Conservation (phyloP, 2,797 vertebrate genomes). For the Gallinago stenura region DNA sequence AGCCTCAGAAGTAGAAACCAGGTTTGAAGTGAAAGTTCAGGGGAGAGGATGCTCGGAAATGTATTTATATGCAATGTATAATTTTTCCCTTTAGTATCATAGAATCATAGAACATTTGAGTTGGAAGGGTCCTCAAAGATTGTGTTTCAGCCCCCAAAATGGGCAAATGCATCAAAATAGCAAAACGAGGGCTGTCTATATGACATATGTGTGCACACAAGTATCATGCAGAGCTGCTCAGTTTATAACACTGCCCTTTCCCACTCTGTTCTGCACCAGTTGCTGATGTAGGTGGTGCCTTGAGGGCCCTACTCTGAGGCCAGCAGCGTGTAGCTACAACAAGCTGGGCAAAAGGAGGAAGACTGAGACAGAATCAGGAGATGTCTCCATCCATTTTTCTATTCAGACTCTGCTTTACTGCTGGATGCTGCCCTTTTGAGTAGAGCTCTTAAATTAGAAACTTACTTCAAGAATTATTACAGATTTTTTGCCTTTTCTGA, state of each 20-base stretch:
- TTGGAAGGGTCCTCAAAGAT: too few species aligned
- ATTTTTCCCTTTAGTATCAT: neutral
- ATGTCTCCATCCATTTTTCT: neutral
- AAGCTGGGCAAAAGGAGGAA: neutral
- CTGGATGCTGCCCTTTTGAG: neutral
- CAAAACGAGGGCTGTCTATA: neutral
- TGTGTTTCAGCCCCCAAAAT: neutral
- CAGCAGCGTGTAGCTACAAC: neutral
- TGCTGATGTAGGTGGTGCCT: accelerated
- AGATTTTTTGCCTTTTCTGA: neutral
- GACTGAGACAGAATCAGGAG: neutral
- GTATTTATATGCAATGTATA: neutral
- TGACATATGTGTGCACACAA: accelerated
- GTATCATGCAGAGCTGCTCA: accelerated
- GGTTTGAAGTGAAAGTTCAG: neutral
- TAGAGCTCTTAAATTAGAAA: neutral
- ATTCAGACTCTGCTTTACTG: neutral
- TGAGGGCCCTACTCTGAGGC: neutral
- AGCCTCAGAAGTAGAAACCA: neutral
- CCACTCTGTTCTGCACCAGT: accelerated
- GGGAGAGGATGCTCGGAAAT: neutral
- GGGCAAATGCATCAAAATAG: neutral
- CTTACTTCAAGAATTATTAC: neutral
- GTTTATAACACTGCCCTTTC: neutral
- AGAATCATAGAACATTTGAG: too few species aligned